Evolutionary conservation across 2,888 invertebrate genomes (phyloP).

Genomic region (Calameuta idolon): DNA sequence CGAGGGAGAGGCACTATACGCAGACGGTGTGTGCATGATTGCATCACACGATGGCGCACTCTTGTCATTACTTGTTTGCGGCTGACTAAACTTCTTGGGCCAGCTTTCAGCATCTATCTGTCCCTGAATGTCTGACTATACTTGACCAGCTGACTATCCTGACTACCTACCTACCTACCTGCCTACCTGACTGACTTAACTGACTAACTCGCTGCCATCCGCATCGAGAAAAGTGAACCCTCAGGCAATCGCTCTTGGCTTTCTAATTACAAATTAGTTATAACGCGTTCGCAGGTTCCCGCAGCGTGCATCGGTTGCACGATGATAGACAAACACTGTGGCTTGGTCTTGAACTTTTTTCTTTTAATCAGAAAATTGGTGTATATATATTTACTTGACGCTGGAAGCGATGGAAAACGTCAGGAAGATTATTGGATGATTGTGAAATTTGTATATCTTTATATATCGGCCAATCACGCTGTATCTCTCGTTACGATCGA

Average conservation of each 20-base stretch:
- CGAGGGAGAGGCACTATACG: not conserved
- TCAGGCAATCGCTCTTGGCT: conserved; percentile 24
- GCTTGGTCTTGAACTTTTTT: not conserved
- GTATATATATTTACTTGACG: not conserved
- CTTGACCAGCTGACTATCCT: not conserved
- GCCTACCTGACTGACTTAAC: not conserved
- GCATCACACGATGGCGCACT: not conserved
- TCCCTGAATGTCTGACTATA: not conserved
- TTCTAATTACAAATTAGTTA: conserved; percentile 38
- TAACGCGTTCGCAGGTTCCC: conserved; percentile 19
- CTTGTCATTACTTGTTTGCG: not conserved
- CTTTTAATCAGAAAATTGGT: not conserved
- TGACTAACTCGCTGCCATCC: conserved; percentile 19
- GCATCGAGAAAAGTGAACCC: conserved; percentile 13
- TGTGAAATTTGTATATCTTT: not conserved
- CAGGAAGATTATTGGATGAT: not conserved
- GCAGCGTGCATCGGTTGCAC: not conserved
- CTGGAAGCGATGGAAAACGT: not conserved
- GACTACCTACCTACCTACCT: conserved; percentile 1
- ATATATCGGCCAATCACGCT: not conserved
- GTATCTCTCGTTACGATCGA: not conserved
- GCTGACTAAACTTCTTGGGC: conserved; percentile 6
- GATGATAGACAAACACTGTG: not conserved
- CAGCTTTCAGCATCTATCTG: not conserved
- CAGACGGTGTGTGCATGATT: not conserved